A percentile compares a stretch with the other conserved stretches of the same genome.
phyloP scores from a whole-genome alignment of 1,140 invertebrate species.

The Lepidostoma basale region DNA sequence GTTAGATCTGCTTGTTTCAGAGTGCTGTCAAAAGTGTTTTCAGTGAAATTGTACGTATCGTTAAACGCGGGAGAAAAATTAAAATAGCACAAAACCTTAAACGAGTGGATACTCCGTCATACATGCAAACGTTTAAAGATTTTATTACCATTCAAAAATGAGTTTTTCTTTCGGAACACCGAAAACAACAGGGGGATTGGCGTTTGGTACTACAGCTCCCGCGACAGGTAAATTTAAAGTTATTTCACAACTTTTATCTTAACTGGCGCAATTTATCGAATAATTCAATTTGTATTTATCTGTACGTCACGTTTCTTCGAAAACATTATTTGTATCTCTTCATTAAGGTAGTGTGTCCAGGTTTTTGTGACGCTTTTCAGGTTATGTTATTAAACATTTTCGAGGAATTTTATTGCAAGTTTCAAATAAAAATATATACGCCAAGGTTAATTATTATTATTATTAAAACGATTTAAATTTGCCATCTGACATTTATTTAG shows the following conservation, averaged over 20 bases:
- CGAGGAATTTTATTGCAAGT: not conserved
- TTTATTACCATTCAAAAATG: conserved; percentile 49
- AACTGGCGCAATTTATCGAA: not conserved
- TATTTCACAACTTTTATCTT: not conserved
- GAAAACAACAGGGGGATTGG: conserved; percentile 50
- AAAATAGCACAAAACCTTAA: too few relatives aligned
- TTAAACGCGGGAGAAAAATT: too few relatives aligned
- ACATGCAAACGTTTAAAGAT: too few relatives aligned
- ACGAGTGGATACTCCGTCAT: too few relatives aligned
- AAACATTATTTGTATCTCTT: not conserved
- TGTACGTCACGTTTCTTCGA: not conserved
- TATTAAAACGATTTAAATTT: too few relatives aligned
- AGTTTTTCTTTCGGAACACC: conserved; percentile 49
- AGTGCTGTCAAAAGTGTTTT: too few relatives aligned
- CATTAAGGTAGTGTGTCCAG: not conserved
- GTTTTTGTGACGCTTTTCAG: not conserved
- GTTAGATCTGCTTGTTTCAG: too few relatives aligned
- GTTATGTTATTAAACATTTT: not conserved
- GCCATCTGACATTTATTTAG: too few relatives aligned
- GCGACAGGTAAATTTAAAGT: conserved; percentile 45
- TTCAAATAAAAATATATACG: too few relatives aligned
- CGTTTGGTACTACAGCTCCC: conserved; percentile 50
- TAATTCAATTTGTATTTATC: not conserved
- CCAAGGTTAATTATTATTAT: too few relatives aligned
- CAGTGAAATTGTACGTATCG: too few relatives aligned